phyloP scores from a whole-genome alignment of 2,888 invertebrate genomes.

The Drosophila birchii region DNA sequence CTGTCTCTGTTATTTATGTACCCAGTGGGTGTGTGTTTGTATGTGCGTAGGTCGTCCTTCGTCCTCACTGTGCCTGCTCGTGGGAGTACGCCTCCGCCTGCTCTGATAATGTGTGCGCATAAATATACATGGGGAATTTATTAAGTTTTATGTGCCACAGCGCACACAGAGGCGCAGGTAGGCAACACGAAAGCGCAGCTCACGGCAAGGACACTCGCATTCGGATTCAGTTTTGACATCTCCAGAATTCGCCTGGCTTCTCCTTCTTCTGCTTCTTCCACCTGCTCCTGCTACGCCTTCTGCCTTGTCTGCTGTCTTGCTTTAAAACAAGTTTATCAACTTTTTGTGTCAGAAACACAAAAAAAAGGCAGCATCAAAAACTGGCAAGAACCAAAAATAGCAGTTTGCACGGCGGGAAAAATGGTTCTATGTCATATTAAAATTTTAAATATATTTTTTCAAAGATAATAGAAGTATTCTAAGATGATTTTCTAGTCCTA shows the following conservation, averaged over 20 bases:
- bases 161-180: slow-evolving; percentile 51
- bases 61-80: slow-evolving; percentile 8
- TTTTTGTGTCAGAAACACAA: slow-evolving; percentile 33
- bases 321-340: slow-evolving; percentile 65
- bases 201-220: slow-evolving; percentile 30
- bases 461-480: not conserved
- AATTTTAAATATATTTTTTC: not conserved
- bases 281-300: not conserved
- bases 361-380: not conserved
- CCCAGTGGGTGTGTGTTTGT: not conserved
- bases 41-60: not conserved
- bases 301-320: slow-evolving; percentile 19
- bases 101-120: slow-evolving; percentile 70
- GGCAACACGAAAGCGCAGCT: slow-evolving; percentile 43
- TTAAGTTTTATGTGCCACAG: slow-evolving; percentile 68
- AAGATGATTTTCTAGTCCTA: too few relatives aligned
- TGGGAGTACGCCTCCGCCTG: slow-evolving; percentile 32
- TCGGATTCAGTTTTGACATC: slow-evolving; percentile 42
- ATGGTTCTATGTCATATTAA: not conserved
- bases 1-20: slow-evolving; percentile 31
- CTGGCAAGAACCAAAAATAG: not conserved
- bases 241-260: slow-evolving; percentile 1
- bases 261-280: not conserved
- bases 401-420: not conserved
- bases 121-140: slow-evolving; percentile 72